Evolutionary conservation across 2,797 vertebrate genomes (phyloP).

Genomic region (Typhlichthys subterraneus): DNA sequence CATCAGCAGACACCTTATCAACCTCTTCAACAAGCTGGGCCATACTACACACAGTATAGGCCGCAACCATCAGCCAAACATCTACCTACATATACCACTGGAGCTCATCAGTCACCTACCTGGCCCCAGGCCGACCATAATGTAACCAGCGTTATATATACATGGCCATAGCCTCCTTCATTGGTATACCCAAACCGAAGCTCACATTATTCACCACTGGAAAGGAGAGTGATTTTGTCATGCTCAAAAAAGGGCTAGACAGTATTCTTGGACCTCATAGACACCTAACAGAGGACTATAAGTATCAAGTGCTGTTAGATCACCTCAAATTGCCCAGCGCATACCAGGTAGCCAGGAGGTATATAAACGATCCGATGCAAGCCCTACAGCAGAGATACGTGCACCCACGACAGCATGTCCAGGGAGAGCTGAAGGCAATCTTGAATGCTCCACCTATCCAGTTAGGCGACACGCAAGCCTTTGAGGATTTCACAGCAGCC

Average conservation of each 20-base stretch:
- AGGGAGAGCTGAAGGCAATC: background rate
- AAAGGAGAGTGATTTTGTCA: conserved; percentile 5
- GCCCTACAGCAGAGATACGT: background rate
- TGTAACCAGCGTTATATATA: background rate
- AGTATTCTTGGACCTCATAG: conserved; percentile 10
- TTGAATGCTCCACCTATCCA: background rate
- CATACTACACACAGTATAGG: too few relatives aligned
- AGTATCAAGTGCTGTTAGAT: conserved; percentile 16
- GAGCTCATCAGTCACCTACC: background rate
- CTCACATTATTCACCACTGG: background rate
- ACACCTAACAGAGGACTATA: conserved; percentile 22
- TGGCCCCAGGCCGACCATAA: background rate
- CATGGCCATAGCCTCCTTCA: background rate
- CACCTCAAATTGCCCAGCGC: background rate
- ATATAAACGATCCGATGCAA: background rate
- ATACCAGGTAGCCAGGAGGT: background rate
- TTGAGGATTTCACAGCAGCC: conserved; percentile 2
- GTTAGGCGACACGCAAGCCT: background rate
- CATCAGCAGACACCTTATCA: too few relatives aligned
- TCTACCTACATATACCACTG: too few relatives aligned
- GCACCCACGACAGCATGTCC: background rate
- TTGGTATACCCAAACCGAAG: background rate
- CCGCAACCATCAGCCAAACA: too few relatives aligned
- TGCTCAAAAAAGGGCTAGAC: conserved; percentile 28
- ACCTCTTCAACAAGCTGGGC: too few relatives aligned